phyloP scores from a whole-genome alignment of 2,888 invertebrate species.

The Rhabditoides inermis region DNA sequence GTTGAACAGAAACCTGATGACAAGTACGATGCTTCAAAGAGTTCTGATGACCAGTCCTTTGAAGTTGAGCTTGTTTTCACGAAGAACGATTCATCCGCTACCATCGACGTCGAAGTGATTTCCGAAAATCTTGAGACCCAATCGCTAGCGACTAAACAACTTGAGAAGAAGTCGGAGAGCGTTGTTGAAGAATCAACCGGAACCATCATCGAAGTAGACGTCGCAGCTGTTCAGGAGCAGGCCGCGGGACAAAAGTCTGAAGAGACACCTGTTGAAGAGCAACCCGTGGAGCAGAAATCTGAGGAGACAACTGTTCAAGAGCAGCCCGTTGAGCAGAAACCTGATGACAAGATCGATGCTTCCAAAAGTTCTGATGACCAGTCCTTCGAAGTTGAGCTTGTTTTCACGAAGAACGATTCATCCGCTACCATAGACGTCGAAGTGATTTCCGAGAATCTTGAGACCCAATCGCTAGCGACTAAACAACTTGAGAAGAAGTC shows the following conservation, averaged over 20 bases:
- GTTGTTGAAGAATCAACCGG: background rate
- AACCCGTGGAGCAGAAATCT: background rate
- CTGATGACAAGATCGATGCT: constrained; percentile 1
- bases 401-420: constrained; percentile 5
- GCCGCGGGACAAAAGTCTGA: no score
- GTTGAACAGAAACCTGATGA: background rate
- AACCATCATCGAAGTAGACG: background rate
- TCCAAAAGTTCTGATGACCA: no score
- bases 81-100: constrained; percentile 1
- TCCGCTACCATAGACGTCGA: constrained; percentile 10
- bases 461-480: no score
- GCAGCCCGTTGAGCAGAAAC: no score
- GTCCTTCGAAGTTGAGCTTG: constrained; percentile 4
- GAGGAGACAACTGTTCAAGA: no score
- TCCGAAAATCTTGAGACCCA: constrained; percentile 5
- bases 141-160: no score
- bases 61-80: constrained; percentile 7
- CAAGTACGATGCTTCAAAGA: no score
- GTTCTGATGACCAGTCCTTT: no score
- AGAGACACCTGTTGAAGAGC: constrained; percentile 7
- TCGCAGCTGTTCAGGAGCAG: constrained; percentile 8
- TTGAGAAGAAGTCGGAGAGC: no score
- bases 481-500: no score
- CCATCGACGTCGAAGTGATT: constrained; percentile 12
- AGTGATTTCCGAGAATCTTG: constrained; percentile 7